Evolutionary conservation across 2,888 invertebrate species (phyloP), one percentile per base, ranked within the genome.

Genomic region (Polymixis flavicincta): DNA sequence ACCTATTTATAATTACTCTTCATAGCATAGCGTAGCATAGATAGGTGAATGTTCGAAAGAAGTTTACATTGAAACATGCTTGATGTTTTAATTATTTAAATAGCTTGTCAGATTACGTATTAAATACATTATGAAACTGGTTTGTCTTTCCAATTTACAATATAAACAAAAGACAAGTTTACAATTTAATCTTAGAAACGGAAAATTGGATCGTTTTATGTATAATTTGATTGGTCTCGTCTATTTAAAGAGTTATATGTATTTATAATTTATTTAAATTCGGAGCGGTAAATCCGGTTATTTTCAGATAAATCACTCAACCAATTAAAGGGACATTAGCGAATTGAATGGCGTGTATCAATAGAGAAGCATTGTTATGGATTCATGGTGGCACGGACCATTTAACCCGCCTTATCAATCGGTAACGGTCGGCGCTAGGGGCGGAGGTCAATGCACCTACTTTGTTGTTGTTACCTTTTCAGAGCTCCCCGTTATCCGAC

Each of bases 261-360:
- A 80, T 85, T 72, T 80, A 77, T 76, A 70, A 79, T 74, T 77
- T 74, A 82, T 83, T 82, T 82, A 87, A 84, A 88, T 81, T 84
- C n/a, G 48, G 78, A 78, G 70, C 75, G 80, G 82, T 84, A 87
- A 90, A 88, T 89, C 89, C 90, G 87, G 87, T 81, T 83, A 84
- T 87, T 90, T 91, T 91, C 88, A 89, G 86, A 88, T 90, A 92
- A 93, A 94, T 93, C 95, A 95, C 89, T 95, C 92, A 93, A 94
- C 95, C 95, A 95, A 95, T 95, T 95, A 95, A 90, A 92, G 91
- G 92, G 93, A 89, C 89, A 95, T 96, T 95, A 95, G 94, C 93
- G 93, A 94, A 94, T 93, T 95, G 96, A 95, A 96, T 95, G 92
- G 92, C 89, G 86, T 90, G 92, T 92, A 93, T 93, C 94, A 92